These are phyloP conservation scores for Tamandua tetradactyla DNA, from an alignment of 2,797 vertebrate genomes.

Conservation along the genomic window DNA sequence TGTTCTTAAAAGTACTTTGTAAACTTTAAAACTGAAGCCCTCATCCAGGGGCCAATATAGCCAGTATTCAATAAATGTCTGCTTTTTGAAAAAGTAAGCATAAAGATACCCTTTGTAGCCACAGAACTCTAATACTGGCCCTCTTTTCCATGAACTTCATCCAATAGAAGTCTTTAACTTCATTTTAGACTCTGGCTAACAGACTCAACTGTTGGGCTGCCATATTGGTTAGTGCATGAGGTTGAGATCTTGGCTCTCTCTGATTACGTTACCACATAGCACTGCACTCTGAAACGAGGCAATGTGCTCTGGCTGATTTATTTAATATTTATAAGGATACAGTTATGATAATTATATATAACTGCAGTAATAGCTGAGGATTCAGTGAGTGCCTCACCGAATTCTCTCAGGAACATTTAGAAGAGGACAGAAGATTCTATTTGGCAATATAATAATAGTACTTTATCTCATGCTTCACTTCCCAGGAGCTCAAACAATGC, in stretches of 20 bases:
- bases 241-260: neutral
- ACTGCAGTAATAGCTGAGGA: conserved; percentile 11
- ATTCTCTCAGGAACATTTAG: conserved; percentile 41
- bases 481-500: neutral
- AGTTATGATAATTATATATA: conserved; percentile 42
- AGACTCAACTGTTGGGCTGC: neutral
- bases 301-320: neutral
- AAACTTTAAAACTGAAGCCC: neutral
- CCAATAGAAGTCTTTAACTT: neutral
- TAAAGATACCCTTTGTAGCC: neutral
- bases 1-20: neutral
- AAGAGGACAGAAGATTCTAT: neutral
- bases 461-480: conserved; percentile 27
- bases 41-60: neutral
- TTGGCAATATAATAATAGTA: conserved; percentile 32
- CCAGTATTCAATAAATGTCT: neutral
- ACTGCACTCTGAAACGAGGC: neutral
- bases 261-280: neutral
- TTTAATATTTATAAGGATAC: conserved; percentile 8
- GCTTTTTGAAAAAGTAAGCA: neutral
- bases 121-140: neutral
- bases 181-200: neutral
- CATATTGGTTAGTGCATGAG: neutral
- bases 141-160: neutral
- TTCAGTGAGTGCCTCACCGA: conserved; percentile 8